Evolutionary conservation across 2,888 invertebrate genomes (phyloP).

Genomic region (Odontomyia ornata): DNA sequence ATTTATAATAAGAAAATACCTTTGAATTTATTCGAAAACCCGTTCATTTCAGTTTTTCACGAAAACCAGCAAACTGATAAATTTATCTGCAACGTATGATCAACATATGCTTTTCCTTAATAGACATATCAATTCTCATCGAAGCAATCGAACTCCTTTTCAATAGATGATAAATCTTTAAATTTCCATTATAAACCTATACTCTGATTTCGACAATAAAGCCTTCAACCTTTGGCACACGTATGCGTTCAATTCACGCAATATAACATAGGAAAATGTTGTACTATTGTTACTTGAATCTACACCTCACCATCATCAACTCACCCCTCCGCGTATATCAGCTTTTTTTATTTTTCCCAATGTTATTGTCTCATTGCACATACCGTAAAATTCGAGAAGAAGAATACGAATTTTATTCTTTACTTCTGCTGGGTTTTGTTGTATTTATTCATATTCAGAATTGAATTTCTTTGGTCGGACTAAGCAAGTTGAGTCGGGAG

Average conservation of each 20-base stretch:
- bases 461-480: conserved; percentile 23
- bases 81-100: too few relatives aligned
- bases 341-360: conserved; percentile 4
- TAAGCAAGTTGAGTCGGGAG: conserved; percentile 44
- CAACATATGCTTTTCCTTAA: background rate
- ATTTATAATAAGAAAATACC: too few relatives aligned
- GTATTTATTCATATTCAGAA: conserved; percentile 27
- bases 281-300: conserved; percentile 17
- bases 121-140: conserved; percentile 38
- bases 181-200: background rate
- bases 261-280: background rate
- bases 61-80: too few relatives aligned
- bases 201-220: background rate
- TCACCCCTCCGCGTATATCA: background rate
- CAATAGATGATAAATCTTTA: conserved; percentile 2
- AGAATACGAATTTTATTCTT: conserved; percentile 33
- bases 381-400: conserved; percentile 1
- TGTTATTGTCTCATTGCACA: conserved; percentile 42
- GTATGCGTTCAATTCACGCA: conserved; percentile 16
- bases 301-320: background rate
- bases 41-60: background rate
- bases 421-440: background rate
- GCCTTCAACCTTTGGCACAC: conserved; percentile 32
- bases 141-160: conserved; percentile 21
- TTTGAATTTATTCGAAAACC: background rate